Percentiles rank a stretch among this genome's conserved stretches.
These are phyloP conservation scores for Tribolium madens DNA, from an alignment of 1,140 invertebrate species.

Conservation along the genomic window DNA sequence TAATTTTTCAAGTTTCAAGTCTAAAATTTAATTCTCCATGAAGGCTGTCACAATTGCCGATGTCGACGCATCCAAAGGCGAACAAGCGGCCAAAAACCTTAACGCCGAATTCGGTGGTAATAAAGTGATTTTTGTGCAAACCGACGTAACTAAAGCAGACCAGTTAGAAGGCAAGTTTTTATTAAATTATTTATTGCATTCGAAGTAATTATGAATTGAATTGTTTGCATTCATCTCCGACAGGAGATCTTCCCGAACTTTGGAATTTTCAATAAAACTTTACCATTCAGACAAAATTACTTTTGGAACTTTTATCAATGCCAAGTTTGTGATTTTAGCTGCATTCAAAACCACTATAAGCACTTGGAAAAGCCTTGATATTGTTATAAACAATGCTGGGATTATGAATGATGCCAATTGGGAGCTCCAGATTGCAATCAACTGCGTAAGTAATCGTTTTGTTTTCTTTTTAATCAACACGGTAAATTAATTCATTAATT, in stretches of 20 bases:
- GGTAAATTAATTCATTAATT: neutral
- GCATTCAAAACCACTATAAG: slow-evolving; percentile 62
- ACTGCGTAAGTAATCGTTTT: slow-evolving; percentile 66
- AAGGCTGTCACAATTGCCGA: slow-evolving; percentile 59
- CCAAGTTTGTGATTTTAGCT: slow-evolving; percentile 55
- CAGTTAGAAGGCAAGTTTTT: slow-evolving; percentile 54
- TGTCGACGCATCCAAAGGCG: slow-evolving; percentile 50
- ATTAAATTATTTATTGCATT: neutral
- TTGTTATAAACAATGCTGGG: slow-evolving; percentile 69
- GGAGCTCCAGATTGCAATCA: slow-evolving; percentile 67
- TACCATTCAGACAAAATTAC: slow-evolving; percentile 14
- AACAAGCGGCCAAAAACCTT: slow-evolving; percentile 48
- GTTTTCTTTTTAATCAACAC: neutral
- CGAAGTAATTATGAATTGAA: slow-evolving; percentile 1
- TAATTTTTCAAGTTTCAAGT: slow-evolving; percentile 28
- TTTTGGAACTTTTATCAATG: slow-evolving; percentile 40
- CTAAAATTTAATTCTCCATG: neutral
- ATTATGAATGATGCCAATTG: slow-evolving; percentile 68
- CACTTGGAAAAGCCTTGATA: slow-evolving; percentile 65
- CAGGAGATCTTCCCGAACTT: neutral
- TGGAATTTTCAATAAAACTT: slow-evolving; percentile 37
- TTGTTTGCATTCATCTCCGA: neutral
- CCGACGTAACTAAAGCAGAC: slow-evolving; percentile 55
- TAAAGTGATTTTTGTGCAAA: slow-evolving; percentile 56
- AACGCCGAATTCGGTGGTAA: slow-evolving; percentile 55